A percentile compares a stretch with the other conserved stretches of the same genome.
Evolutionary conservation across 2,113 vertebrate genomes (phyloP).

Genomic region (Oncorhynchus mykiss): DNA sequence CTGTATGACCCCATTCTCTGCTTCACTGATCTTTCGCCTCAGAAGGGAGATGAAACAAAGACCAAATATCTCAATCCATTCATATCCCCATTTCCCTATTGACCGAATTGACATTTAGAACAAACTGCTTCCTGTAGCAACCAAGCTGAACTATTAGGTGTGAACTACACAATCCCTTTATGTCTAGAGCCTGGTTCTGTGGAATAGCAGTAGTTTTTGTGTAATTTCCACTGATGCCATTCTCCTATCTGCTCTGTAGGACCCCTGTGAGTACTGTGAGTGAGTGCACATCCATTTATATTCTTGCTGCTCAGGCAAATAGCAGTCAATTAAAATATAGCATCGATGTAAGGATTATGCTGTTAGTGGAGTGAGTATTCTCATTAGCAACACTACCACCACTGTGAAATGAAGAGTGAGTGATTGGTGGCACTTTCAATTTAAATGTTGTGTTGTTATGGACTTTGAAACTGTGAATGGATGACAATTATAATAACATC

Average conservation of each 20-base stretch:
- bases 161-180: neutral
- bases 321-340: conserved; percentile 55
- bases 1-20: too few relatives aligned
- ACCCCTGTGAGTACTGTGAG: conserved; percentile 4
- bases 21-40: too few relatives aligned
- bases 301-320: conserved; percentile 48
- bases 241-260: conserved; percentile 46
- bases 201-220: conserved; percentile 5
- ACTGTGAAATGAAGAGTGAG: neutral
- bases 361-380: conserved; percentile 53
- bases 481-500: too few relatives aligned
- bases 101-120: conserved; percentile 50
- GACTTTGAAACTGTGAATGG: too few relatives aligned
- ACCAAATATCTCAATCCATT: conserved; percentile 5
- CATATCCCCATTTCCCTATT: conserved; percentile 19
- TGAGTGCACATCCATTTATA: conserved; percentile 36
- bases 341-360: conserved; percentile 66
- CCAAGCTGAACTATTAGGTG: neutral
- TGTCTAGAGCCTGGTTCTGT: too few relatives aligned
- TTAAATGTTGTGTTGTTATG: too few relatives aligned
- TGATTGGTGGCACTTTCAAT: too few relatives aligned
- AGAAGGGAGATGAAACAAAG: too few relatives aligned
- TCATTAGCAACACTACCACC: conserved; percentile 40
- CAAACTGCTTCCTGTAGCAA: conserved; percentile 47
- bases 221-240: conserved; percentile 50